Conservation (phyloP, 1,140 invertebrate species). For the Lepidotrigona ventralis region DNA sequence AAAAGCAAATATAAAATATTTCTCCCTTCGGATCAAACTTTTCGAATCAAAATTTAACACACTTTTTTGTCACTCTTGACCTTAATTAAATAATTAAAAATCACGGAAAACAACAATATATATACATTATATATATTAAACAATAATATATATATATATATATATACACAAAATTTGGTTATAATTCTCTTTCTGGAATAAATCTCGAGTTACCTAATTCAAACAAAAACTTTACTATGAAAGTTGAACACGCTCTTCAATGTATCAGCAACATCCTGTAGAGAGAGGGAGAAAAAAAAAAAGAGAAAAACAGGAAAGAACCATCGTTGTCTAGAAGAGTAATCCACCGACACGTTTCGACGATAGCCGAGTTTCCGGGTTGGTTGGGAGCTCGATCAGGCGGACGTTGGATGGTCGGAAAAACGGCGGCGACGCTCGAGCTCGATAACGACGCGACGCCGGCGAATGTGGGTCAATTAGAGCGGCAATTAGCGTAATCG, state of each 20-base stretch:
- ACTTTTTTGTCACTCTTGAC: not conserved
- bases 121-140: too few species aligned
- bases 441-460: constrained; percentile 8
- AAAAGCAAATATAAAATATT: not conserved
- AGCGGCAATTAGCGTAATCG: constrained; percentile 43
- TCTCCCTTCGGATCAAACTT: accelerated
- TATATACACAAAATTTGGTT: too few species aligned
- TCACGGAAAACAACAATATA: too few species aligned
- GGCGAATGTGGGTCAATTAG: constrained; percentile 44
- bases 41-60: not conserved
- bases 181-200: too few species aligned
- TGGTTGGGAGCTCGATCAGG: not conserved
- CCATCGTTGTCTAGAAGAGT: not conserved
- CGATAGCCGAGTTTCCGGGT: not conserved
- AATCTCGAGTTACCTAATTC: too few species aligned
- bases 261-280: too few species aligned
- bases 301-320: too few species aligned
- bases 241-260: too few species aligned
- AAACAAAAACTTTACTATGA: too few species aligned
- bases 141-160: too few species aligned
- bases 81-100: too few species aligned
- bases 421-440: not conserved
- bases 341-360: not conserved
- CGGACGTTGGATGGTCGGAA: not conserved
- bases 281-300: too few species aligned